These are phyloP conservation scores for Drosophila paulistorum DNA, from an alignment of 1,140 invertebrate species.

Conservation along the genomic window DNA sequence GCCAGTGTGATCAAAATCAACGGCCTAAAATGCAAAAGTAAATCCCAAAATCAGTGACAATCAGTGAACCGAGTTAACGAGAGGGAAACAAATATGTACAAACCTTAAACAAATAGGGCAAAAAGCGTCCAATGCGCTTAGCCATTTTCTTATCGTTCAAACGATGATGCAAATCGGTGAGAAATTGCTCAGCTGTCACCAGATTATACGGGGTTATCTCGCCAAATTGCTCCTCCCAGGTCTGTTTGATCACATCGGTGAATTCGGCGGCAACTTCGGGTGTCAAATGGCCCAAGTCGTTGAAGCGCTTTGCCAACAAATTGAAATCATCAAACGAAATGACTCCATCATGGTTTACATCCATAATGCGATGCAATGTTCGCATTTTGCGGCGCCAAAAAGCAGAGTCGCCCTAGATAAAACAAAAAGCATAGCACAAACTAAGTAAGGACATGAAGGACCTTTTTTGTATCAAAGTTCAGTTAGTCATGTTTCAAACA, in stretches of 20 bases:
- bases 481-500: not conserved
- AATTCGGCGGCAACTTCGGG: conserved; percentile 87
- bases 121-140: conserved; percentile 89
- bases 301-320: conserved; percentile 89
- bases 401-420: conserved; percentile 88
- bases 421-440: not conserved
- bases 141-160: conserved; percentile 89
- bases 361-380: conserved; percentile 90
- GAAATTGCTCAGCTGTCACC: conserved; percentile 90
- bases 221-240: conserved; percentile 93
- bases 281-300: conserved; percentile 88
- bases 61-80: too few relatives aligned
- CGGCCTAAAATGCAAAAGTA: conserved; percentile 85
- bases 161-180: conserved; percentile 91
- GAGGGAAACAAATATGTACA: not conserved
- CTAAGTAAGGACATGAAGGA: not conserved
- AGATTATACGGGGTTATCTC: conserved; percentile 91
- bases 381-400: conserved; percentile 96
- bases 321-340: conserved; percentile 92
- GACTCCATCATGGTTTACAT: conserved; percentile 93
- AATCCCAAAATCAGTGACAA: not conserved
- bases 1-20: conserved; percentile 91
- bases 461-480: not conserved
- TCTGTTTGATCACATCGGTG: conserved; percentile 86
- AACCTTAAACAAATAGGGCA: conserved; percentile 92